These are phyloP conservation scores for Archilochus colubris DNA, from an alignment of 2,113 vertebrate species.

Conservation along the genomic window DNA sequence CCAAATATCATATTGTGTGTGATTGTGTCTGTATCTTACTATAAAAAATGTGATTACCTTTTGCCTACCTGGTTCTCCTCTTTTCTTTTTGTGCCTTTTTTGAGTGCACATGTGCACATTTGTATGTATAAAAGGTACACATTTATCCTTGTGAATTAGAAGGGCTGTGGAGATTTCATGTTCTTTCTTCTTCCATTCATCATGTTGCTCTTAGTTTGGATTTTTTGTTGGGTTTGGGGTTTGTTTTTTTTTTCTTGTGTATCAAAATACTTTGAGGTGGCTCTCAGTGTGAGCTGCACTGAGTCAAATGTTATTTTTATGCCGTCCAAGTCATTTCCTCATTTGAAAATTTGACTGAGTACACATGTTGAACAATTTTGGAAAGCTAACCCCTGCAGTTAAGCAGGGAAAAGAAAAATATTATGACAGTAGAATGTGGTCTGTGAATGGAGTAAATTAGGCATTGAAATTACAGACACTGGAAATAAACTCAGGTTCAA, in stretches of 20 bases:
- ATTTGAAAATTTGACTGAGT: neutral
- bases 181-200: neutral
- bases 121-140: neutral
- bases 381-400: neutral
- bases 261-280: neutral
- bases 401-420: neutral
- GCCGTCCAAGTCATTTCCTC: neutral
- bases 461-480: neutral
- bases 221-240: no score
- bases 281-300: neutral
- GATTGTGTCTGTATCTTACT: neutral
- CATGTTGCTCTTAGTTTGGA: neutral
- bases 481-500: neutral
- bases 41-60: neutral
- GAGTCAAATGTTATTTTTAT: neutral
- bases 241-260: neutral
- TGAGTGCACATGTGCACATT: no score
- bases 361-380: neutral
- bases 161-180: neutral
- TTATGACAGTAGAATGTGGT: neutral
- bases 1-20: neutral
- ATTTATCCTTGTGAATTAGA: neutral
- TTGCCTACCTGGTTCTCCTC: neutral
- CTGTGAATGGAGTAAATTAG: neutral
- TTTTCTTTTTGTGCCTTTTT: neutral